Conservation (phyloP, 1,140 invertebrate species). For the Heliconius hermathena region DNA sequence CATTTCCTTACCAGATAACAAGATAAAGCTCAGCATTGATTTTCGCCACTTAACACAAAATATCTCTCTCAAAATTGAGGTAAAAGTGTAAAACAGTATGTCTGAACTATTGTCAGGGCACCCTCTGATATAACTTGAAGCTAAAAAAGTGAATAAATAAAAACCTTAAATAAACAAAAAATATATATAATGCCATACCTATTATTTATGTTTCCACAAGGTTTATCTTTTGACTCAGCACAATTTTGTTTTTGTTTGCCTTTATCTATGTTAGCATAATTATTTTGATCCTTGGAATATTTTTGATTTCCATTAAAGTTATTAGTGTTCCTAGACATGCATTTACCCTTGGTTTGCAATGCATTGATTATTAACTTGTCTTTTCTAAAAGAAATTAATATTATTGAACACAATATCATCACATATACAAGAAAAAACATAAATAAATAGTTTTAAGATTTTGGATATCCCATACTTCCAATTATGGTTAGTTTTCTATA, state of each 20-base stretch:
- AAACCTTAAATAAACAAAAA: background rate
- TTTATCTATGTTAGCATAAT: conserved; percentile 8
- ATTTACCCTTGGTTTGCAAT: conserved; percentile 39
- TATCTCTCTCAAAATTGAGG: too few species aligned
- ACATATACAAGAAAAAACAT: too few species aligned
- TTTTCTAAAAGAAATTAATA: conserved; percentile 46
- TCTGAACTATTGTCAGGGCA: too few species aligned
- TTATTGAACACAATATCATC: background rate
- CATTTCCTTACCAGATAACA: too few species aligned
- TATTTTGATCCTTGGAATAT: conserved; percentile 12
- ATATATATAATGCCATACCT: background rate
- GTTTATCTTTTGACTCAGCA: background rate
- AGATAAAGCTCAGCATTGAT: too few species aligned
- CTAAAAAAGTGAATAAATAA: background rate
- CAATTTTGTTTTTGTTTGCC: background rate
- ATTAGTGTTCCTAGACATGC: conserved; percentile 17
- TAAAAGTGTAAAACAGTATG: too few species aligned
- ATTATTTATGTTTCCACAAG: background rate
- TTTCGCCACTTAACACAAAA: too few species aligned
- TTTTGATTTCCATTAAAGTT: conserved; percentile 25
- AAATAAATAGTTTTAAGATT: too few species aligned
- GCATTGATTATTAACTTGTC: conserved; percentile 52
- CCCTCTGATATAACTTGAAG: background rate
- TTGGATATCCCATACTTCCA: too few species aligned
- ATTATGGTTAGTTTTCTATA: too few species aligned